phyloP scores from a whole-genome alignment of 1,140 invertebrate genomes.

The Pomacea maculata region DNA sequence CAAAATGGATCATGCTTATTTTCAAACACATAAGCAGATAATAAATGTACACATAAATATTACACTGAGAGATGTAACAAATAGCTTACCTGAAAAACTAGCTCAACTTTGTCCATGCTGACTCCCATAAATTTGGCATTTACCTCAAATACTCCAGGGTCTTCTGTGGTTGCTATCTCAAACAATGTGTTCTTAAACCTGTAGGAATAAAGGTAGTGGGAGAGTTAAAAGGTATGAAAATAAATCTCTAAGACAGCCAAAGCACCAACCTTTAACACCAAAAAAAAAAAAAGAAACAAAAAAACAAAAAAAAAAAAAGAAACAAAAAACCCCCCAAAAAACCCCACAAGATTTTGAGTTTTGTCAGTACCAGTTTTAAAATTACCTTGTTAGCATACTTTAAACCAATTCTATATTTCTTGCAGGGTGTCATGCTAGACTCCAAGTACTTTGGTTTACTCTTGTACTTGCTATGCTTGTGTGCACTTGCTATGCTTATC shows the following conservation, averaged over 20 bases:
- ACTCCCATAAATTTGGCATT: slow-evolving; percentile 84
- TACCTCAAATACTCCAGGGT: slow-evolving; percentile 76
- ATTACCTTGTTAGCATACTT: too few relatives aligned
- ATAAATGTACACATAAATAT: too few relatives aligned
- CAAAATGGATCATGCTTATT: too few relatives aligned
- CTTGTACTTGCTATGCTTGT: too few relatives aligned
- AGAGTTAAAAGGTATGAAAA: neutral
- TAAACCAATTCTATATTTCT: too few relatives aligned
- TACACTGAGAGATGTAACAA: too few relatives aligned
- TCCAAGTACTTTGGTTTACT: too few relatives aligned
- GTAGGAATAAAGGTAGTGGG: slow-evolving; percentile 28
- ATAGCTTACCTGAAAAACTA: slow-evolving; percentile 72
- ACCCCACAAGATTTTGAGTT: neutral
- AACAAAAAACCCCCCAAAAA: too few relatives aligned
- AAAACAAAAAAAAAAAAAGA: neutral
- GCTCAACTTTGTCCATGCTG: slow-evolving; percentile 79
- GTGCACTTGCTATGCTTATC: too few relatives aligned
- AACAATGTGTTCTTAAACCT: slow-evolving; percentile 81
- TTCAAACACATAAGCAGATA: too few relatives aligned
- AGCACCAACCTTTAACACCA: neutral
- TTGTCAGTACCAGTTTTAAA: too few relatives aligned
- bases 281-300: neutral
- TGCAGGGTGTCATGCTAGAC: too few relatives aligned
- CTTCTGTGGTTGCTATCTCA: slow-evolving; percentile 78
- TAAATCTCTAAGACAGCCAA: neutral